Base-by-base conservation (phyloP, 2,113 vertebrate species). In the Danionella cerebrum region DNA sequence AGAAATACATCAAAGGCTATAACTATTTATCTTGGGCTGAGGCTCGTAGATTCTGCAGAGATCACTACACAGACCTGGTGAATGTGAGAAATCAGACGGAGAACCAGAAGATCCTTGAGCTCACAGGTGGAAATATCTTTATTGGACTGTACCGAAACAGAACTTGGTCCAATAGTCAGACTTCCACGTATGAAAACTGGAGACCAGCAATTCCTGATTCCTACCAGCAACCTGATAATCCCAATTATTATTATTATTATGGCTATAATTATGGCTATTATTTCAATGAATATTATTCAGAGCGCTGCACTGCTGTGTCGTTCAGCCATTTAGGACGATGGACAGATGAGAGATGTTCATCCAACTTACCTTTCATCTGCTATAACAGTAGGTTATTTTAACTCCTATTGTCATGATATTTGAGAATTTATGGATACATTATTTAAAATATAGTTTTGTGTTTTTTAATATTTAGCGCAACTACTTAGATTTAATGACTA, bases 61-160 rank as follows among this genome's bases (percentile, higher is more conserved):
- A 63, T 2, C 18, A 44, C 44, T 36, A 70, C 38, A 70, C 47
- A 63, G 68, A 70, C 41, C 45, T 70, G 0, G 58, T 14, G 12
- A 70, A 48, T 27, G 58, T 70, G 18, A 70, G 38, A 38, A 63
- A 70, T 63, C 25, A 63, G 60, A 39, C 36, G 29, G 68, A 70
- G 25, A 62, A 52, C 50, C n/a, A 36, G 7, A 14, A 16, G 31
- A 63, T 70, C 13, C 3, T 10, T 31, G 31, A 45, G 19, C 7
- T 2, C 3, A 1, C 19, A 54, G 4, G 1, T 14, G 7, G 41
- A 7, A 3, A 1, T 16, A 13, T 27, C 16, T 70, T 57, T 57
- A 70, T 70, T 2, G 68, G 68, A 1, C 42, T 70, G 48, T 52
- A 70, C 68, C 62, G 57, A 47, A 52, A 27, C 18, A 70, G 45